Conservation (phyloP, 92 coral and sea anemone species). For the Zoanthus solanderi region DNA sequence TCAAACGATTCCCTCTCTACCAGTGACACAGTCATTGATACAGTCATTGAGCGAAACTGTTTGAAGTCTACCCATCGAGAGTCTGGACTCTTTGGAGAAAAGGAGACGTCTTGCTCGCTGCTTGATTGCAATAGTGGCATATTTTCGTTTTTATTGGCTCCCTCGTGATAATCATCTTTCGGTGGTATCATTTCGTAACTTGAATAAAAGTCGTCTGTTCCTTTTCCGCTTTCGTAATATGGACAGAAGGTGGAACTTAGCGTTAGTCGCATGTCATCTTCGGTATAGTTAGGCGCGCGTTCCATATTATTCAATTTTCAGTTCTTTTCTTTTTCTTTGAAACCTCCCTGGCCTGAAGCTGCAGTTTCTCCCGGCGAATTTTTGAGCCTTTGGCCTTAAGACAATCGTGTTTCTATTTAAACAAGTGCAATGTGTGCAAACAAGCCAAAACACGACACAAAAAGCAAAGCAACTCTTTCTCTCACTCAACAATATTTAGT, state of each 20-base stretch:
- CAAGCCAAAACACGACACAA: no score
- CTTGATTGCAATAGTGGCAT: conserved; percentile 28
- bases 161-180: not conserved
- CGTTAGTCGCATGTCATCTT: conserved; percentile 52
- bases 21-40: conserved; percentile 73
- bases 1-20: conserved; percentile 82
- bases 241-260: conserved; percentile 43
- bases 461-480: not conserved
- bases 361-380: not conserved
- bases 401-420: no score
- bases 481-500: not conserved
- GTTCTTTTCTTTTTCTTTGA: not conserved
- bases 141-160: not conserved
- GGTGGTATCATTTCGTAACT: conserved; percentile 52
- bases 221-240: conserved; percentile 52
- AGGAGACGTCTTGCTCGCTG: not conserved
- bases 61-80: conserved; percentile 71
- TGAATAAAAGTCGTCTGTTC: not conserved
- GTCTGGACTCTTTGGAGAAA: conserved; percentile 34
- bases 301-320: not conserved
- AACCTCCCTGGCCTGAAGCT: not conserved
- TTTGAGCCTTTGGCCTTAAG: not conserved
- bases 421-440: no score
- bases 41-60: conserved; percentile 79
- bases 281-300: conserved; percentile 28